phyloP scores from a whole-genome alignment of 2,888 invertebrate genomes.

The Eilema depressum region DNA sequence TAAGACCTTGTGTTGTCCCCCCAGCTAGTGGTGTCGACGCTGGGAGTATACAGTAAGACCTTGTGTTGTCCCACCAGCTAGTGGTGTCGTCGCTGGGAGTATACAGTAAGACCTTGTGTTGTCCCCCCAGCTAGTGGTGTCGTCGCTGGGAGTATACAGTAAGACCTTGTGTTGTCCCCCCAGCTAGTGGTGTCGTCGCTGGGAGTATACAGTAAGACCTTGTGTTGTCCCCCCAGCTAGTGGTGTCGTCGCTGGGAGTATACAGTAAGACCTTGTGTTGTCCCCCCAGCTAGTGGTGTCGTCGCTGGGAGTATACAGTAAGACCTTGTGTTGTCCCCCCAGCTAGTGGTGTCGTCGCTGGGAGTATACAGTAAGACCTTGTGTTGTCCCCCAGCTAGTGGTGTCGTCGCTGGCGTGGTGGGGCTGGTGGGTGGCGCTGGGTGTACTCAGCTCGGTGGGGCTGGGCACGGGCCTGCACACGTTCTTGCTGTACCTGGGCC shows the following conservation, averaged over 20 bases:
- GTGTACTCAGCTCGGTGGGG: constrained; percentile 98
- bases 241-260: constrained; percentile 71
- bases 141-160: too few species aligned
- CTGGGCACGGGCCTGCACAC: constrained; percentile 99
- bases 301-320: too few species aligned
- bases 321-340: constrained; percentile 15
- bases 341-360: constrained; percentile 70
- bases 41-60: too few species aligned
- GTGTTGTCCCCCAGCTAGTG: constrained; percentile 53
- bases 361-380: too few species aligned
- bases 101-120: too few species aligned
- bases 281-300: constrained; percentile 63
- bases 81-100: constrained; percentile 71
- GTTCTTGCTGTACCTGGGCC: constrained; percentile 99
- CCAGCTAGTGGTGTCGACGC: constrained; percentile 68
- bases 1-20: background rate
- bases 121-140: constrained; percentile 61
- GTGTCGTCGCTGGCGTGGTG: constrained; percentile 89
- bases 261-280: too few species aligned
- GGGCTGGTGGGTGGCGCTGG: constrained; percentile 96
- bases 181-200: constrained; percentile 71
- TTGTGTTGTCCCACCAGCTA: constrained; percentile 51
- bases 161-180: background rate
- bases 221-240: constrained; percentile 52
- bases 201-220: too few species aligned